phyloP scores from a whole-genome alignment of 1,140 invertebrate genomes.

The Lepidurus apus region DNA sequence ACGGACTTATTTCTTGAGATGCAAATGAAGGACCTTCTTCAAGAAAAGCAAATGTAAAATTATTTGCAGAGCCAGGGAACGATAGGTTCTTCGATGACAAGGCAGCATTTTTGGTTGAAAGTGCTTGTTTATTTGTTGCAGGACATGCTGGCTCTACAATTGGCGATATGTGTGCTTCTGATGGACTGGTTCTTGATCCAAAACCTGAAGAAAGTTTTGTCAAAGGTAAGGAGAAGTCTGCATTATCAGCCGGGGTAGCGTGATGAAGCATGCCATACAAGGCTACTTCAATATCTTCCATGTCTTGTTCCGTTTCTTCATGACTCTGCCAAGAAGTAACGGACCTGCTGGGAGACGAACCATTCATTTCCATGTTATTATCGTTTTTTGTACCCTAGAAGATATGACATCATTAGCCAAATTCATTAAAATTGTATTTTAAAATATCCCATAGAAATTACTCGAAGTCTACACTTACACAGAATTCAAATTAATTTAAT shows the following conservation, averaged over 20 bases:
- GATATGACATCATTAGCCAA: too few relatives aligned
- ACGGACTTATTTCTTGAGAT: too few relatives aligned
- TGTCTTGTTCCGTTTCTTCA: not conserved
- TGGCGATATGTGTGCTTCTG: not conserved
- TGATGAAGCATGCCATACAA: slow-evolving; percentile 7
- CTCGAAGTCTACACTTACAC: too few relatives aligned
- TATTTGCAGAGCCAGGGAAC: too few relatives aligned
- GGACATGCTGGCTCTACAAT: too few relatives aligned
- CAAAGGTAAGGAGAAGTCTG: slow-evolving; percentile 14
- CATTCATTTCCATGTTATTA: not conserved
- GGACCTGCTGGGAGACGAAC: not conserved
- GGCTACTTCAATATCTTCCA: slow-evolving; percentile 2
- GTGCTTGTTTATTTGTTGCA: too few relatives aligned
- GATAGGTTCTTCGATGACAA: too few relatives aligned
- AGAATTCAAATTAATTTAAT: not conserved
- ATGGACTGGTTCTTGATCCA: not conserved
- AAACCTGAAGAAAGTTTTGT: not conserved
- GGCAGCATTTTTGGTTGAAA: too few relatives aligned
- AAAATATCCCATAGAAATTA: too few relatives aligned
- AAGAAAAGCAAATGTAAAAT: too few relatives aligned
- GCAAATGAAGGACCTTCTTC: too few relatives aligned
- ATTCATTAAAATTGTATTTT: too few relatives aligned
- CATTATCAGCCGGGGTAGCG: not conserved
- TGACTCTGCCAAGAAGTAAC: not conserved
- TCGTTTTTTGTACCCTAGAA: not conserved